Evolutionary conservation across 2,113 vertebrate genomes (phyloP), one percentile per base, ranked within the genome.

Genomic region (Cinclus cinclus): DNA sequence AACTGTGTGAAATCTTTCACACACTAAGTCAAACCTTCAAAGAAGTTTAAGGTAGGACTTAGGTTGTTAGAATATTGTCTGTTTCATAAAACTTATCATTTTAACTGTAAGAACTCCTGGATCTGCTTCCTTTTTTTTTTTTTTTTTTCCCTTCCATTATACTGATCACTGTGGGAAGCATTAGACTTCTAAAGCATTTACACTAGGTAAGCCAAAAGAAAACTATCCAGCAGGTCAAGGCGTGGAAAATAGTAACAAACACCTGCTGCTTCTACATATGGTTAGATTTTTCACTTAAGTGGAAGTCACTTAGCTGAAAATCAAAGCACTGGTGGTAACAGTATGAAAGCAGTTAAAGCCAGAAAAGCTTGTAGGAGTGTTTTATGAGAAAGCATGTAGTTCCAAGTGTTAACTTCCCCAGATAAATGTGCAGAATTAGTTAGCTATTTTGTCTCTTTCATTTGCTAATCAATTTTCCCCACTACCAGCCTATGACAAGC

Each of bases 401-500:
- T 92, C 55, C 41, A 65, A 92, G 77, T 91, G 91, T 91, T 94
- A 95, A 94, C 81, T 83, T 91, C 65, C 82, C 79, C 75, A 91
- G 89, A 94, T 90, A 83, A 96, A 95, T 92, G 84, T 95, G 89
- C 91, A 94, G 91, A 94, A 95, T 91, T 95, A 94, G 92, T 90
- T 69, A 81, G 93, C 71, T 93, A 69, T 91, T 95, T 91, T 76
- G 67, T 91, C 87, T 91, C 91, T 93, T 96, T 95, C 93, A 87
- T 90, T 96, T 90, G 93, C 93, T 97, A 96, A 96, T 96, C 94
- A 95, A 93, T 96, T 97, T 96, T 93, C 85, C 83, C 88, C 88
- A 71, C 65, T 75, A 35, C 88, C 83, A 94, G 82, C 64, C 92
- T 95, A 87, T 94, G 92, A 94, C 92, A 94, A 92, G 68, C 52